Conservation (phyloP, 2,888 invertebrate genomes). For the Brachyptera putata region DNA sequence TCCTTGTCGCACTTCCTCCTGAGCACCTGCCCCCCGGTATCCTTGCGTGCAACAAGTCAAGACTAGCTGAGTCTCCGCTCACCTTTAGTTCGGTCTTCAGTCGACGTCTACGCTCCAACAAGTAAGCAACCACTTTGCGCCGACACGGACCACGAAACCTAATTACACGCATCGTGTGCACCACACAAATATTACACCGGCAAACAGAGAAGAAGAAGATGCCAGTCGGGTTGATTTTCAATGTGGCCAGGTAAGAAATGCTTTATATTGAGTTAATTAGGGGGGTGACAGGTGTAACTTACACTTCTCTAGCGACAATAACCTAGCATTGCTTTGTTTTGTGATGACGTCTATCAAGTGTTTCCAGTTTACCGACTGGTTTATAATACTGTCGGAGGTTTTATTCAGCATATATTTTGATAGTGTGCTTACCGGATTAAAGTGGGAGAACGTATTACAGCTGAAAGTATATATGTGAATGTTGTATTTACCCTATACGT, state of each 20-base stretch:
- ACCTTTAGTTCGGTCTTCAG: neutral
- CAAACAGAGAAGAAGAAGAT: neutral
- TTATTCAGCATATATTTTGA: too few relatives aligned
- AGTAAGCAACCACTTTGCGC: neutral
- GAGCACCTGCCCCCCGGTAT: conserved; percentile 1
- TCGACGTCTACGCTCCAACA: neutral
- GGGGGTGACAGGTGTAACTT: too few relatives aligned
- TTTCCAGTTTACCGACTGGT: too few relatives aligned
- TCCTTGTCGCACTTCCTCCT: conserved; percentile 14
- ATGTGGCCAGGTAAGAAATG: conserved; percentile 17
- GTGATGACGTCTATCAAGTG: too few relatives aligned
- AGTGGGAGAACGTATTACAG: too few relatives aligned
- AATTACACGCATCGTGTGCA: conserved; percentile 4
- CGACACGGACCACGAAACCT: conserved; percentile 3
- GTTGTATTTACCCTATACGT: too few relatives aligned
- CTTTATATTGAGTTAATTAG: too few relatives aligned
- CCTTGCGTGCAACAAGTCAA: neutral
- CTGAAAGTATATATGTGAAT: too few relatives aligned
- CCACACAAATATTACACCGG: neutral
- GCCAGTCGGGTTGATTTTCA: conserved; percentile 16
- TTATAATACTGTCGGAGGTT: too few relatives aligned
- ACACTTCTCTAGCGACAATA: too few relatives aligned
- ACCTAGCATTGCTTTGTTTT: too few relatives aligned
- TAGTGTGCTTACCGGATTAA: too few relatives aligned
- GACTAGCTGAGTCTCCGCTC: neutral